These are phyloP conservation scores for Ostrea edulis DNA, from an alignment of 1,140 invertebrate species.

Conservation along the genomic window DNA sequence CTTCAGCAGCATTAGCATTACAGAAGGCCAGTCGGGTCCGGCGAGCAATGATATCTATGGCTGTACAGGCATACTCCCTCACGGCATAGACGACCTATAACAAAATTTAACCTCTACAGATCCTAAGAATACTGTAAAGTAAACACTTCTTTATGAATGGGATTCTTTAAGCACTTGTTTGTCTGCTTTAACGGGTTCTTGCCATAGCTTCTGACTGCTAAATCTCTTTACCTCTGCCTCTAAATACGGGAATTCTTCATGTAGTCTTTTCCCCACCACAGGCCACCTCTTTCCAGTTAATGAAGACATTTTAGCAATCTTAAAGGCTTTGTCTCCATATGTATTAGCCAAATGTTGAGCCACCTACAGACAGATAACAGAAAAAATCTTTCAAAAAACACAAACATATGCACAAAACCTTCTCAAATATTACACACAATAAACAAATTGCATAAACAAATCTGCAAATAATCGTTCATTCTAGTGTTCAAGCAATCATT, in stretches of 20 bases:
- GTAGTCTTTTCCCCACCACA: constrained; percentile 96
- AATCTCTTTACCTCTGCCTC: constrained; percentile 91
- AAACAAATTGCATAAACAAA: too few relatives aligned
- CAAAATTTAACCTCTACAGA: not conserved
- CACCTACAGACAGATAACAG: constrained; percentile 83
- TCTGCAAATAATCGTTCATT: too few relatives aligned
- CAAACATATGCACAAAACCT: too few relatives aligned
- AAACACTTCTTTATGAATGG: too few relatives aligned
- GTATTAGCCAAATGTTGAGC: constrained; percentile 97
- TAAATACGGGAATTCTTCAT: constrained; percentile 99
- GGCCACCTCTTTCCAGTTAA: constrained; percentile 97
- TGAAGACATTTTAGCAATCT: constrained; percentile 96
- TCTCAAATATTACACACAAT: too few relatives aligned
- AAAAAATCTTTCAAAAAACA: not conserved
- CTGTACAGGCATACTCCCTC: constrained; percentile 96
- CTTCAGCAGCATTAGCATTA: constrained; percentile 95
- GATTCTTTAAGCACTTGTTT: too few relatives aligned
- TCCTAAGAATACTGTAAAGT: too few relatives aligned
- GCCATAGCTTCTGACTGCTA: too few relatives aligned
- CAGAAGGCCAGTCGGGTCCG: constrained; percentile 95
- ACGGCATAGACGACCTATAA: constrained; percentile 91
- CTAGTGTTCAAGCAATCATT: too few relatives aligned
- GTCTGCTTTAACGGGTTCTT: too few relatives aligned
- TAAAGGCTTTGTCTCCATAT: constrained; percentile 98
- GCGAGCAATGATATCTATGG: constrained; percentile 97